A percentile compares a stretch with the other conserved stretches of the same genome.
phyloP scores from a whole-genome alignment of 64 coral and sea anemone genomes.

The Actinia tenebrosa region DNA sequence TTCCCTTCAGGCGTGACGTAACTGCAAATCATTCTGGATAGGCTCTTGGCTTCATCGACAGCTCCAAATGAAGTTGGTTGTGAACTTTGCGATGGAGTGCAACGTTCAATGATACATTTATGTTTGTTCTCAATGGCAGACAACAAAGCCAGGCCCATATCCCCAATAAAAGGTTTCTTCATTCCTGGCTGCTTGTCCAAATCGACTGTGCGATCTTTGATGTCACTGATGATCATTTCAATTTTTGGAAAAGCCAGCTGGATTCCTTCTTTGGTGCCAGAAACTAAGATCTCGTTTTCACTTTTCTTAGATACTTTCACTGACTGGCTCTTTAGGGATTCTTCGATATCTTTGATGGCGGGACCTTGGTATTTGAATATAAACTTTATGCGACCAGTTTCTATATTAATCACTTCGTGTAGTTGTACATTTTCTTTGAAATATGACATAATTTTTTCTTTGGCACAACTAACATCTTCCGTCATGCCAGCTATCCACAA shows the following conservation, averaged over 20 bases:
- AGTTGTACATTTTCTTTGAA: too few relatives aligned
- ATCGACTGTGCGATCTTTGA: not conserved
- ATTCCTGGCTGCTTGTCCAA: conserved; percentile 32
- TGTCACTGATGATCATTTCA: not conserved
- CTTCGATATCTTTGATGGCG: not conserved
- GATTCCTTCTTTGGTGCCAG: conserved; percentile 31
- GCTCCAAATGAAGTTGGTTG: not conserved
- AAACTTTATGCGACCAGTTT: conserved; percentile 20
- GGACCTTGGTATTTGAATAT: not conserved
- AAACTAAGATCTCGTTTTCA: not conserved
- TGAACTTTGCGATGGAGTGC: not conserved
- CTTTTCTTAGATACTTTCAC: conserved; percentile 16
- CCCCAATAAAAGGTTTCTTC: conserved; percentile 13
- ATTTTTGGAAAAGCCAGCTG: not conserved
- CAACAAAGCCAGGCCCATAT: not conserved
- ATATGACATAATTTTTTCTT: not conserved
- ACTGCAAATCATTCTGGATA: conserved; percentile 9
- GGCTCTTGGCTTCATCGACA: not conserved
- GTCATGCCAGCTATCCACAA: conserved; percentile 21
- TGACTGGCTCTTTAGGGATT: not conserved
- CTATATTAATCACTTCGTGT: not conserved
- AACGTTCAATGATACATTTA: conserved; percentile 10
- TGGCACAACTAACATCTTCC: conserved; percentile 10
- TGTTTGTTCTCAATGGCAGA: not conserved
- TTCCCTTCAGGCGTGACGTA: conserved; percentile 30